A percentile compares a stretch with the other conserved stretches of the same genome.
phyloP scores from a whole-genome alignment of 1,140 invertebrate species.

The Aphaenogaster floridana region DNA sequence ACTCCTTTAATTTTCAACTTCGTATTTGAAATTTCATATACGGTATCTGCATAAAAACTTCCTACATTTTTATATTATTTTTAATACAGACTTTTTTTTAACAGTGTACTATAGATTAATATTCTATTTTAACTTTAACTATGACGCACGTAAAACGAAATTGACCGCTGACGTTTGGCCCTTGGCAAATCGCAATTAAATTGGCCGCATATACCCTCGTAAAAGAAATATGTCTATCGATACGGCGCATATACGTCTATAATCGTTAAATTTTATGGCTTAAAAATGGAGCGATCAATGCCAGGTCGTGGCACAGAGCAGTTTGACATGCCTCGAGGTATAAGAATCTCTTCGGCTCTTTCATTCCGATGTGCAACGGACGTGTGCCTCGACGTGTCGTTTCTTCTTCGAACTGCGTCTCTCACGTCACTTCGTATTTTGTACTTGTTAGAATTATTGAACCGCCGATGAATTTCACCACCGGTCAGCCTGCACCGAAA shows the following conservation, averaged over 20 bases:
- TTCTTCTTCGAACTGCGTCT: neutral
- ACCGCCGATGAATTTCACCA: constrained; percentile 46
- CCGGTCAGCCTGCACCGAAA: constrained; percentile 5
- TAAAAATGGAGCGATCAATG: constrained; percentile 17
- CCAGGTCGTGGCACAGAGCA: neutral
- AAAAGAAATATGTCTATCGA: neutral
- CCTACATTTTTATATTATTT: no score
- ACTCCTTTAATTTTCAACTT: no score
- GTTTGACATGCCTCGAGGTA: neutral
- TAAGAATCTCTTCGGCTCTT: neutral
- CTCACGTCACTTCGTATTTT: neutral
- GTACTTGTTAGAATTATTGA: constrained; percentile 53
- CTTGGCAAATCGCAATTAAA: neutral
- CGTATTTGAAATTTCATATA: no score
- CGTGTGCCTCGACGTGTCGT: neutral
- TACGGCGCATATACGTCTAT: neutral
- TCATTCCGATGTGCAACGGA: neutral
- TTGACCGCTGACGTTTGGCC: neutral
- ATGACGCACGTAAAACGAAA: neutral
- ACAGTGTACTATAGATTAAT: neutral
- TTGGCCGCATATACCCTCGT: neutral
- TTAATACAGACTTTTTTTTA: no score
- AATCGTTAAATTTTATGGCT: neutral
- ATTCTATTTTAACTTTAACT: neutral
- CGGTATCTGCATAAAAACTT: no score